These are phyloP conservation scores for Laothoe populi DNA, from an alignment of 2,888 invertebrate genomes.

Conservation along the genomic window DNA sequence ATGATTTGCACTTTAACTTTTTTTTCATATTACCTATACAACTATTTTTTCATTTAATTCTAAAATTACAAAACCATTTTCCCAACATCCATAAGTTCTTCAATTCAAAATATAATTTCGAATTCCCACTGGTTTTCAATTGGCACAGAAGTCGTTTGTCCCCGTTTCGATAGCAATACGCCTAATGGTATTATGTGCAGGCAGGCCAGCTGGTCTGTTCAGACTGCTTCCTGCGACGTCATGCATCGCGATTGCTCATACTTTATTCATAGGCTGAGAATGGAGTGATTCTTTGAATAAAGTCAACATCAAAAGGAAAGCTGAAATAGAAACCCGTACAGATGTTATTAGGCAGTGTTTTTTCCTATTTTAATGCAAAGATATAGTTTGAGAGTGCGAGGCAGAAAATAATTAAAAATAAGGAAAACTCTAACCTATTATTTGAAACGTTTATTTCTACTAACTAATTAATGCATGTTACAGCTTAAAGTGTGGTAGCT, in stretches of 20 bases:
- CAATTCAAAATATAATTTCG: not conserved
- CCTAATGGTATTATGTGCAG: not conserved
- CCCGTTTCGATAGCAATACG: not conserved
- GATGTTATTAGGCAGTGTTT: too few species aligned
- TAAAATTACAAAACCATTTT: too few species aligned
- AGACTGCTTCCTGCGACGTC: not conserved
- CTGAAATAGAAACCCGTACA: not conserved
- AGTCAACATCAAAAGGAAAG: not conserved
- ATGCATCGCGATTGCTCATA: slow-evolving; percentile 5
- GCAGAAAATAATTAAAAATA: too few species aligned
- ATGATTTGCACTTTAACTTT: too few species aligned
- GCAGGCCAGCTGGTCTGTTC: slow-evolving; percentile 5
- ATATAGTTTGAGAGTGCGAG: too few species aligned
- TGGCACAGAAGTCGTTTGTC: not conserved
- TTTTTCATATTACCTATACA: too few species aligned
- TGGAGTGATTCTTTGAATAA: not conserved
- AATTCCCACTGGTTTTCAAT: not conserved
- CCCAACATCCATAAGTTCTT: not conserved
- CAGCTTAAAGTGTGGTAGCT: too few species aligned
- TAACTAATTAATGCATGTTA: too few species aligned
- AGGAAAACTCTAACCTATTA: too few species aligned
- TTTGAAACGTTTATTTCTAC: too few species aligned
- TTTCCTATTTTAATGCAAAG: too few species aligned
- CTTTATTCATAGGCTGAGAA: slow-evolving; percentile 5
- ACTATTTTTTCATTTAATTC: too few species aligned